Conservation (phyloP, 2,888 invertebrate species). For the Sminthurinus aureus region DNA sequence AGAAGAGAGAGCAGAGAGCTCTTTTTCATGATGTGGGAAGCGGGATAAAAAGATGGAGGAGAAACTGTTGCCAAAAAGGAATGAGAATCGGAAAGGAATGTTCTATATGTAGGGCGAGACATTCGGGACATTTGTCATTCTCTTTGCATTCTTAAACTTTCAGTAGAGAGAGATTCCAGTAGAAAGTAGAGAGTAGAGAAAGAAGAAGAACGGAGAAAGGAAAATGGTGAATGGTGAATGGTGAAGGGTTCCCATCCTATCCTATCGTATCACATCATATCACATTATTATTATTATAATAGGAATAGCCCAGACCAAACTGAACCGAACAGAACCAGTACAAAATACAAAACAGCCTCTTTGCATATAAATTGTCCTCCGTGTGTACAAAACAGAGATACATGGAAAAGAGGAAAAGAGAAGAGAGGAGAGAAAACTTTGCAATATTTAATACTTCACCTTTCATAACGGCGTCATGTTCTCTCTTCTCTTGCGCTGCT, state of each 20-base stretch:
- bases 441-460: conserved; percentile 50
- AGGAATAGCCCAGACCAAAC: conserved; percentile 16
- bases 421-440: conserved; percentile 30
- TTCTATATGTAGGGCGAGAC: conserved; percentile 45
- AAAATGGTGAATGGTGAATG: conserved; percentile 33
- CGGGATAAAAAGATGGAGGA: neutral
- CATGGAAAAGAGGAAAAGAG: neutral
- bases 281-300: conserved; percentile 48
- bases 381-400: neutral
- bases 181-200: neutral
- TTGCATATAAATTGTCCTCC: conserved; percentile 44
- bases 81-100: conserved; percentile 45
- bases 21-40: neutral
- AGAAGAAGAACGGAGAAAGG: no score
- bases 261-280: neutral
- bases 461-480: conserved; percentile 31
- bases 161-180: neutral
- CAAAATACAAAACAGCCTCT: conserved; percentile 40
- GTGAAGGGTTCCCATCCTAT: no score
- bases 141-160: conserved; percentile 33
- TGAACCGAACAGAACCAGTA: neutral
- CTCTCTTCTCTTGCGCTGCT: neutral
- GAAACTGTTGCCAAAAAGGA: conserved; percentile 45
- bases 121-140: conserved; percentile 51
- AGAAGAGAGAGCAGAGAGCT: no score